Conservation (phyloP, 1,140 invertebrate genomes). For the Whitmania pigra region DNA sequence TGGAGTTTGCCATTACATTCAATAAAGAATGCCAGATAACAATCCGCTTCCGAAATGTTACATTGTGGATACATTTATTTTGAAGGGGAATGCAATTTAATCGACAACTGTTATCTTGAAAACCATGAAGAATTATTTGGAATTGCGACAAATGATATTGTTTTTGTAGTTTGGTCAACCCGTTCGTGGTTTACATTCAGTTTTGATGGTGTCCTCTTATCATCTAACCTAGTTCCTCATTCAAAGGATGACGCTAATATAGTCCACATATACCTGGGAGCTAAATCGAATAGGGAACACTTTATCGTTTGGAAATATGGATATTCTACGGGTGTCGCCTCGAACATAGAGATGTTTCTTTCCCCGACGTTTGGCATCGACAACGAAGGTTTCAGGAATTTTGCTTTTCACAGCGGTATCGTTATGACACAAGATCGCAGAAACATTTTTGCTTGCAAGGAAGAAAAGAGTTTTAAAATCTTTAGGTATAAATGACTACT, state of each 20-base stretch:
- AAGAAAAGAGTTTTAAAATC: conserved; percentile 34
- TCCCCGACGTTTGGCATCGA: background rate
- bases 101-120: background rate
- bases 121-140: background rate
- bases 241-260: background rate
- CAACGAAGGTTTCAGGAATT: conserved; percentile 18
- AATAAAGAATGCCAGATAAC: conserved; percentile 66
- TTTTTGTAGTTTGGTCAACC: conserved; percentile 1
- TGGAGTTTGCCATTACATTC: conserved; percentile 52
- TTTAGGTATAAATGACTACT: background rate
- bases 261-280: background rate
- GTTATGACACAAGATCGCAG: conserved; percentile 49
- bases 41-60: background rate
- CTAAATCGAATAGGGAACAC: background rate
- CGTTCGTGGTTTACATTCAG: background rate
- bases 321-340: conserved; percentile 13
- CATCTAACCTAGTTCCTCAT: background rate
- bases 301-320: conserved; percentile 20
- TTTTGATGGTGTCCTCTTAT: background rate
- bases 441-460: conserved; percentile 50
- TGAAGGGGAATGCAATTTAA: background rate
- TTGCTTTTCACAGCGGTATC: conserved; percentile 65
- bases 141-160: background rate
- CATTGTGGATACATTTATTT: background rate
- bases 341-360: conserved; percentile 18